phyloP scores from a whole-genome alignment of 2,113 vertebrate genomes.

The Dryoscopus gambensis region DNA sequence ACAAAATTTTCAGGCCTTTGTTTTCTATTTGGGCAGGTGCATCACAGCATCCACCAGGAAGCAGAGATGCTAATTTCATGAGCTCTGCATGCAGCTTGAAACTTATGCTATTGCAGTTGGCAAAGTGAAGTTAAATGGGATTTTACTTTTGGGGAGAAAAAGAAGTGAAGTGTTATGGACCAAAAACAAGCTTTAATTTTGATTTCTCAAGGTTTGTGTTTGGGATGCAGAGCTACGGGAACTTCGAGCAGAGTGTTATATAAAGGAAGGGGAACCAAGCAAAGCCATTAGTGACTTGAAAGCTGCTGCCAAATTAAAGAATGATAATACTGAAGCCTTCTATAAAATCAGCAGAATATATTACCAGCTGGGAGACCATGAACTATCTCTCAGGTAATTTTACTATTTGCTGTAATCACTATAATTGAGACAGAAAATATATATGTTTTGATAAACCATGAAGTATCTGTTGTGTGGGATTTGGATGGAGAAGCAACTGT shows the following conservation, averaged over 20 bases:
- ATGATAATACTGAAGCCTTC: conserved; percentile 94
- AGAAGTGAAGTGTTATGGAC: neutral
- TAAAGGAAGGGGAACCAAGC: conserved; percentile 88
- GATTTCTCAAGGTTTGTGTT: conserved; percentile 85
- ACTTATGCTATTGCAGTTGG: conserved; percentile 37
- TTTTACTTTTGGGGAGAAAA: neutral
- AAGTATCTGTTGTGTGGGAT: neutral
- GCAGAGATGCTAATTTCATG: conserved; percentile 32
- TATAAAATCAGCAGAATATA: conserved; percentile 95
- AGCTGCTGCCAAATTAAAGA: conserved; percentile 91
- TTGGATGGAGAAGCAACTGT: neutral
- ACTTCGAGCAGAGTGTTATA: conserved; percentile 92
- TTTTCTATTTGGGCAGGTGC: conserved; percentile 40
- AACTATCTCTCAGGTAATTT: conserved; percentile 91
- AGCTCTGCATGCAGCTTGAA: conserved; percentile 4
- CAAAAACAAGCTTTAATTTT: conserved; percentile 57
- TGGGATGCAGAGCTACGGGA: conserved; percentile 92
- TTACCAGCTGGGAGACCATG: conserved; percentile 92
- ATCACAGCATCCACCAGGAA: conserved; percentile 53
- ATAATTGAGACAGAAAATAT: neutral
- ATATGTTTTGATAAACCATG: neutral
- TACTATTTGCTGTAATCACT: neutral
- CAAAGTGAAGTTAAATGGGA: conserved; percentile 10
- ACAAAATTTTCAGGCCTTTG: conserved; percentile 28
- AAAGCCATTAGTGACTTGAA: conserved; percentile 96